phyloP scores from a whole-genome alignment of 2,797 vertebrate genomes.

The Hylomyscus alleni region DNA sequence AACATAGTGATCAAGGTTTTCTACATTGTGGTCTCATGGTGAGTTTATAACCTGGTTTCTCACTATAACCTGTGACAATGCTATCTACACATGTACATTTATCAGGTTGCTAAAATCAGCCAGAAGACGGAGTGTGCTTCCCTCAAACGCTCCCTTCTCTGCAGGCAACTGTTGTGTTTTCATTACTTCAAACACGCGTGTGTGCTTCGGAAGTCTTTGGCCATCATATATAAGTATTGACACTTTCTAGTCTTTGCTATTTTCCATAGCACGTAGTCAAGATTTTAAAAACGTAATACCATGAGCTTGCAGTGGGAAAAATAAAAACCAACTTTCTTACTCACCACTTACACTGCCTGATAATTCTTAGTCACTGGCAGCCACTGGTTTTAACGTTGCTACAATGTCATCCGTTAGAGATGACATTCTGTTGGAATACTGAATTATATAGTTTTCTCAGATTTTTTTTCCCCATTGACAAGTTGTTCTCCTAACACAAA shows the following conservation, averaged over 20 bases:
- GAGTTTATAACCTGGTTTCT: not conserved
- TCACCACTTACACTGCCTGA: not conserved
- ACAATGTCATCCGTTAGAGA: not conserved
- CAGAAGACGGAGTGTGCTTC: not conserved
- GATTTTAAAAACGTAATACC: not conserved
- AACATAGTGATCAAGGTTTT: not conserved
- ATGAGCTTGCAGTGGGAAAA: not conserved
- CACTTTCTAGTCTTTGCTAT: not conserved
- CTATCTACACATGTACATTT: not conserved
- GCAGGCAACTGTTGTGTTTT: not conserved
- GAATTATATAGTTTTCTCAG: not conserved
- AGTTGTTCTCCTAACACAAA: slow-evolving; percentile 93
- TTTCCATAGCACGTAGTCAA: not conserved
- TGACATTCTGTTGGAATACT: not conserved
- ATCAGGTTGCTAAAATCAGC: not conserved
- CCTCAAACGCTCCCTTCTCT: not conserved
- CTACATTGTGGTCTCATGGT: not conserved
- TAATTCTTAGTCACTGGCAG: not conserved
- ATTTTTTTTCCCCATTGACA: slow-evolving; percentile 87
- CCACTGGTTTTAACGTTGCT: not conserved
- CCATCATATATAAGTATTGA: not conserved
- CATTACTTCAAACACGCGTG: not conserved
- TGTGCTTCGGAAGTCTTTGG: not conserved
- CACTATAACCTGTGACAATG: not conserved
- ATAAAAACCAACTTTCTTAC: not conserved